phyloP scores from a whole-genome alignment of 1,140 invertebrate species.

The Cheumatopsyche charites region DNA sequence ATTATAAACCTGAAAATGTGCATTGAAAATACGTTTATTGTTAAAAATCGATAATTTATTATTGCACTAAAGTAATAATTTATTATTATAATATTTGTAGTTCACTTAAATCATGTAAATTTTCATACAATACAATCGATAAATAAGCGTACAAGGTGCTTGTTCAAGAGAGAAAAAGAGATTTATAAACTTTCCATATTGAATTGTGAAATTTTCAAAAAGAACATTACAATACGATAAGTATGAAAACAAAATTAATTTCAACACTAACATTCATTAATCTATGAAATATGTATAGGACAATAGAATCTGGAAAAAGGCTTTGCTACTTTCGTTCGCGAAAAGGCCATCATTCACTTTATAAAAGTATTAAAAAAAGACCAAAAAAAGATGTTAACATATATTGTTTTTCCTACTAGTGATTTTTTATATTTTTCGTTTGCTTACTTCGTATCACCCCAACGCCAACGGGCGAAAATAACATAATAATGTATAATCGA shows the following conservation, averaged over 20 bases:
- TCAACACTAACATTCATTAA: background rate
- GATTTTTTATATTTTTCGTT: too few relatives aligned
- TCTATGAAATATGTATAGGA: constrained; percentile 7
- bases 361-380: constrained; percentile 20
- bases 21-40: background rate
- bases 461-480: too few relatives aligned
- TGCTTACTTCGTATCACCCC: too few relatives aligned
- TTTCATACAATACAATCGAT: constrained; percentile 10
- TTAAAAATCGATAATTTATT: constrained; percentile 15
- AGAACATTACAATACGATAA: background rate
- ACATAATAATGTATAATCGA: too few relatives aligned
- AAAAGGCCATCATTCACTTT: constrained; percentile 23
- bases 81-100: constrained; percentile 22
- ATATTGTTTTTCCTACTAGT: too few relatives aligned
- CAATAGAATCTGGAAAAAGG: constrained; percentile 25
- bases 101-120: constrained; percentile 5
- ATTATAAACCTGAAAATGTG: background rate
- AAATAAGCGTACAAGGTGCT: constrained; percentile 24
- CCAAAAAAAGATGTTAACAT: too few relatives aligned
- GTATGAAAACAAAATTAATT: background rate
- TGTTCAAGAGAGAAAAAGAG: constrained; percentile 20
- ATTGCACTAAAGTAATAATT: constrained; percentile 10
- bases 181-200: constrained; percentile 7
- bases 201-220: constrained; percentile 13
- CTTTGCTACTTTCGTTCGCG: constrained; percentile 25